Evolutionary conservation across 1,140 invertebrate genomes (phyloP), one percentile per base, ranked within the genome.

Genomic region (Panagrolaimus sp.): DNA sequence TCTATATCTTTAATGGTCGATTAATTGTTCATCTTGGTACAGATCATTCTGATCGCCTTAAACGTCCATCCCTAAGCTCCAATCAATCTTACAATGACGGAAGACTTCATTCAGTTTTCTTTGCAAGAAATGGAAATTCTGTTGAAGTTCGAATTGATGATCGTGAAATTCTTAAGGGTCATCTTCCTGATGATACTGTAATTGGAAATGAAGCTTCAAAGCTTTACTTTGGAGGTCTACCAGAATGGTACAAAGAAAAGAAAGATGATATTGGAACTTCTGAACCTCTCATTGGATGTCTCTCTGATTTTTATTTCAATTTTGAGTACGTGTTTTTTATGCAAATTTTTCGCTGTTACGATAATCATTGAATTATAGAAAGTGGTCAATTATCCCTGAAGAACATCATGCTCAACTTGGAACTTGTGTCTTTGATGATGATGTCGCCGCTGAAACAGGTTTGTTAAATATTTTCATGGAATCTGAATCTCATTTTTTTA

Each of bases 241-340:
- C 75, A 55, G 44, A 74, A 48, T 48, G 64, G 64, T 52, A 44
- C 24, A 32, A 43, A n/a, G 74, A 66, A 26, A 28, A 58, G 21
- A 68, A 74, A 15, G 32, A 72, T 21, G 74, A 83, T 52, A 69
- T 82, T 45, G 75, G 78, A 32, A 73, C 76, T 21, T 64, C 47
- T 21, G 72, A 71, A 32, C 72, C 78, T 5, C 47, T 82, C 9
- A 76, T 80, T 43, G 80, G 80, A 26, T 82, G 80, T 67, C 70
- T 82, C 48, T 83, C 82, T 12, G 82, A 82, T 69, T 70, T 82
- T 32, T 75, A 78, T 52, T 47, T 74, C 47, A 74, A 82, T 52
- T 81, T 70, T 66, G 44, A 73, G 8, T 71, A 21, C 6, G 15
- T 8, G 17, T 17, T 12, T 15, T 55, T 46, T 71, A 46, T 21